Percentiles rank a stretch among this genome's conserved stretches.
These are phyloP conservation scores for Coreius guichenoti DNA, from an alignment of 2,797 vertebrate species.

Conservation along the genomic window DNA sequence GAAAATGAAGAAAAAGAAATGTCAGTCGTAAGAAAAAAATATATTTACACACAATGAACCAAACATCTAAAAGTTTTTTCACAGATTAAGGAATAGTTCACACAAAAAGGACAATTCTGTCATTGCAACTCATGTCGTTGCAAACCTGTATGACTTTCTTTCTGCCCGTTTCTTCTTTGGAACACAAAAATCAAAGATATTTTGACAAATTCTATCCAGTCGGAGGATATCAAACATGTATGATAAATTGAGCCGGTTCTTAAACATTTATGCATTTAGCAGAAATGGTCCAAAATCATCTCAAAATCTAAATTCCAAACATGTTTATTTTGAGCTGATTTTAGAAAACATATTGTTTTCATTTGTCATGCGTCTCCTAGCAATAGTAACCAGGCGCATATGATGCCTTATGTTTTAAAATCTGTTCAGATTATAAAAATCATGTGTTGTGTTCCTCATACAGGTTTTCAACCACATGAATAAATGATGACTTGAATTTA, in stretches of 20 bases:
- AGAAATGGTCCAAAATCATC: neutral
- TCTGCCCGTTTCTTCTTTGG: neutral
- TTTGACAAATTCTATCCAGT: neutral
- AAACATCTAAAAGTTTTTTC: neutral
- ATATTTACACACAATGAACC: neutral
- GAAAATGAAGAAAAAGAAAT: neutral
- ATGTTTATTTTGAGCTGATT: neutral
- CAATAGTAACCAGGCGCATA: neutral
- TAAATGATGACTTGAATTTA: neutral
- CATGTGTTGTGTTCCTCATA: neutral
- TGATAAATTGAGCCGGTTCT: neutral
- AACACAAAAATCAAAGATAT: neutral
- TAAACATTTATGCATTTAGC: neutral
- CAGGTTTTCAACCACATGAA: neutral
- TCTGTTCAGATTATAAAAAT: neutral
- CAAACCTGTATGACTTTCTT: neutral
- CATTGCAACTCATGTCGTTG: neutral
- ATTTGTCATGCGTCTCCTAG: neutral
- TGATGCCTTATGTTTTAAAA: neutral
- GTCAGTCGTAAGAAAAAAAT: neutral
- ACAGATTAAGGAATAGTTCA: neutral
- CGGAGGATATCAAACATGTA: neutral
- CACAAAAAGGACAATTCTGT: no score
- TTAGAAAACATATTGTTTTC: conserved; percentile 13
- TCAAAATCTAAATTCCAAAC: neutral